Evolutionary conservation across 2,113 vertebrate species (phyloP).

Genomic region (Neopipo cinnamomea): DNA sequence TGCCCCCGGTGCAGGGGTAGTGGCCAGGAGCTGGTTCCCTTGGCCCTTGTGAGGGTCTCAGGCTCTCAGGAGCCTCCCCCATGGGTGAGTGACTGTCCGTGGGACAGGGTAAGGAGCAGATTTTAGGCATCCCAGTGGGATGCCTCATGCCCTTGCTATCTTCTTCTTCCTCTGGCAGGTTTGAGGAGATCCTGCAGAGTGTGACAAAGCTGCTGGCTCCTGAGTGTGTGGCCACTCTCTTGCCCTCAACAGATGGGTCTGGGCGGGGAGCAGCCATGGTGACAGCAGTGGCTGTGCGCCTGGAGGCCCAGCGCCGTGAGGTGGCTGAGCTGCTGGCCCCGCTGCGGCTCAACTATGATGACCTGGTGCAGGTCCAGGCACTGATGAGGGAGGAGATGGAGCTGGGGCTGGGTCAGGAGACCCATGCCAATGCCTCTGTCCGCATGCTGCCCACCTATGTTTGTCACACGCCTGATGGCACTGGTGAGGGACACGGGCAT

Average conservation of each 20-base stretch:
- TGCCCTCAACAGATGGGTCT: constrained; percentile 73
- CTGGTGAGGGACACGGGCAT: constrained; percentile 35
- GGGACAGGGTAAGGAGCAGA: background rate
- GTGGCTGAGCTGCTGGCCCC: constrained; percentile 66
- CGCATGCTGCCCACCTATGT: constrained; percentile 79
- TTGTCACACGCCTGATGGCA: constrained; percentile 63
- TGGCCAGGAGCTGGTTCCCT: background rate
- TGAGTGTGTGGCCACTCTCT: constrained; percentile 66
- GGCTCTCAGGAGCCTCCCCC: background rate
- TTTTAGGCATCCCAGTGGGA: background rate
- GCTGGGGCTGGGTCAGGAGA: constrained; percentile 56
- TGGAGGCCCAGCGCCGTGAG: background rate
- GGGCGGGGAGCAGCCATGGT: constrained; percentile 82
- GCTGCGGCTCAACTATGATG: background rate
- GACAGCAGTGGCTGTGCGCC: constrained; percentile 77
- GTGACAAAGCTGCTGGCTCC: constrained; percentile 73
- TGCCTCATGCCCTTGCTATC: background rate
- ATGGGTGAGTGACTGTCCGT: background rate
- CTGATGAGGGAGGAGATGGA: constrained; percentile 76
- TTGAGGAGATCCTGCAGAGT: constrained; percentile 64
- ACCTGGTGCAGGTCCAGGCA: constrained; percentile 53
- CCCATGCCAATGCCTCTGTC: constrained; percentile 11
- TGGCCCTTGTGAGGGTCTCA: background rate
- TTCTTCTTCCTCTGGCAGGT: constrained; percentile 62
- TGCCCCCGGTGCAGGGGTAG: background rate